phyloP scores from a whole-genome alignment of 2,888 invertebrate genomes.

The Achlya flavicornis region DNA sequence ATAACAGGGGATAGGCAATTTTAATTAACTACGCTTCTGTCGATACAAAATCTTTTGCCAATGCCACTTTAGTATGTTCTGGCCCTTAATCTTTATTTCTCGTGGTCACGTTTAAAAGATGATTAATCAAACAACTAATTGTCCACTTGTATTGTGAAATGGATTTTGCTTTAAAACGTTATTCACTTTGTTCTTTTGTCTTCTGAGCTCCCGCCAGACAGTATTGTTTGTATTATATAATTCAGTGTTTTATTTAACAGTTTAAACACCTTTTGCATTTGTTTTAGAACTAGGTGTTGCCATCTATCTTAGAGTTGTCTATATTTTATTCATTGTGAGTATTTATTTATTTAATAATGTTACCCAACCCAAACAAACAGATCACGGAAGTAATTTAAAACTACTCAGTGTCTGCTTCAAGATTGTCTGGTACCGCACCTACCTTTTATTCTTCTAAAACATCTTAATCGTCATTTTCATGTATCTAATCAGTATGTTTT shows the following conservation, averaged over 20 bases:
- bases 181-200: background rate
- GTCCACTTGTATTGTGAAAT: conserved; percentile 1
- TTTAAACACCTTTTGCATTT: background rate
- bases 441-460: background rate
- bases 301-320: background rate
- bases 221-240: background rate
- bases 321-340: background rate
- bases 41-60: background rate
- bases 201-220: background rate
- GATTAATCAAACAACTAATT: conserved; percentile 2
- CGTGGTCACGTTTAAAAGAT: conserved; percentile 7
- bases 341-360: background rate
- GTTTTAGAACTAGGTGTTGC: background rate
- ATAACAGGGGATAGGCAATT: background rate
- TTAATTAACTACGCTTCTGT: too few relatives aligned
- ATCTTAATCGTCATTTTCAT: background rate
- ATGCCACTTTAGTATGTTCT: background rate
- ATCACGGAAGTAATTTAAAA: conserved; percentile 7
- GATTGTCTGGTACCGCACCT: background rate
- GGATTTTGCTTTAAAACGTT: background rate
- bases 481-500: background rate
- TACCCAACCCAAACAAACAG: background rate
- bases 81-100: background rate
- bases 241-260: background rate
- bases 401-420: background rate